Conservation (phyloP, 2,797 vertebrate species). For the Sphenodon punctatus region DNA sequence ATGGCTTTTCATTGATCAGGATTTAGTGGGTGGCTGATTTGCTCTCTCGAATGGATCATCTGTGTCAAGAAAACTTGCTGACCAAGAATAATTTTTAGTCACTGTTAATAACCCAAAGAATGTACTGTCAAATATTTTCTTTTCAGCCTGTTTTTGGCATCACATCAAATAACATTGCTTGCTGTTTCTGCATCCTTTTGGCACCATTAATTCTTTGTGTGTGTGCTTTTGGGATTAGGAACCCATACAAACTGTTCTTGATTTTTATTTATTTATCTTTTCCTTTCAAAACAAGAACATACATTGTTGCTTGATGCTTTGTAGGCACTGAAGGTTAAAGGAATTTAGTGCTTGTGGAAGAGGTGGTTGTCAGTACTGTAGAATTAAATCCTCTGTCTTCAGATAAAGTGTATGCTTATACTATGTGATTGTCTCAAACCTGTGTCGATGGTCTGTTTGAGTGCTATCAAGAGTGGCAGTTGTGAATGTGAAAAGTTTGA, state of each 20-base stretch:
- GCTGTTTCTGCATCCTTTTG: constrained; percentile 15
- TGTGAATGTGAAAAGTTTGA: no score
- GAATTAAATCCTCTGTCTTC: neutral
- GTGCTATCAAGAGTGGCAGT: neutral
- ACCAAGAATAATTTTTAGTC: constrained; percentile 33
- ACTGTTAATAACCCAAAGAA: constrained; percentile 51
- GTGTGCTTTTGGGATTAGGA: neutral
- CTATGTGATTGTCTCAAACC: no score
- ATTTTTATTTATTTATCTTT: constrained; percentile 11
- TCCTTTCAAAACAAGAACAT: neutral
- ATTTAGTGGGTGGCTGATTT: constrained; percentile 32
- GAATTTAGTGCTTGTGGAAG: neutral
- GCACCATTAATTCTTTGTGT: constrained; percentile 9
- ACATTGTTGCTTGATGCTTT: neutral
- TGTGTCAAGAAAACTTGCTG: constrained; percentile 65
- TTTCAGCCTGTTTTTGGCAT: constrained; percentile 16
- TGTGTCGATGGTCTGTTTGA: neutral
- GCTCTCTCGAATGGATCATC: neutral
- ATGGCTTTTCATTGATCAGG: constrained; percentile 42
- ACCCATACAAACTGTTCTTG: neutral
- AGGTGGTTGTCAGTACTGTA: neutral
- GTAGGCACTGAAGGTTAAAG: neutral
- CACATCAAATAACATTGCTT: neutral
- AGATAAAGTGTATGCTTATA: neutral
- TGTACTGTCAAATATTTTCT: constrained; percentile 31